Conservation (phyloP, 64 coral and sea anemone genomes). For the Anthopleura sola region DNA sequence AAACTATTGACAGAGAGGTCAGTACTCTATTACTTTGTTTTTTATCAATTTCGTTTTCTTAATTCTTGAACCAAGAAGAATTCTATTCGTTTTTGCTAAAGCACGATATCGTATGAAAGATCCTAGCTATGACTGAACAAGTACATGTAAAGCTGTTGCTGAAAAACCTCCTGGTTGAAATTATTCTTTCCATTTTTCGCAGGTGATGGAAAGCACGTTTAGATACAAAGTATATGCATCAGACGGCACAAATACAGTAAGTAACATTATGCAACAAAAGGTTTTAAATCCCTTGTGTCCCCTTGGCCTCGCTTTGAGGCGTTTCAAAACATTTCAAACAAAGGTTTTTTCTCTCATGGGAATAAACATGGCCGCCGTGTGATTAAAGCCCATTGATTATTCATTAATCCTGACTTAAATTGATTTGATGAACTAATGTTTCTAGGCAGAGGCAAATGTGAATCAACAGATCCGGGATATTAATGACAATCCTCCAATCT, state of each 20-base stretch:
- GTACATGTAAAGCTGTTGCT: too few species aligned
- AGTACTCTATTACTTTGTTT: neutral
- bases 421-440: neutral
- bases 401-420: too few species aligned
- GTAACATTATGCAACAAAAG: neutral
- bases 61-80: neutral
- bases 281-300: too few species aligned
- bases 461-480: slow-evolving; percentile 20
- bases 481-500: slow-evolving; percentile 57
- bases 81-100: neutral
- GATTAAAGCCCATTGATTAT: too few species aligned
- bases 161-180: too few species aligned
- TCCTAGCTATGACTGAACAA: too few species aligned
- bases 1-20: slow-evolving; percentile 22
- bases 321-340: too few species aligned
- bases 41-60: too few species aligned
- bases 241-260: neutral
- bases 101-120: too few species aligned
- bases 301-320: too few species aligned
- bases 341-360: too few species aligned
- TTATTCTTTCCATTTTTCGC: neutral
- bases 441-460: neutral
- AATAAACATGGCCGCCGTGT: too few species aligned
- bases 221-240: neutral
- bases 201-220: neutral